phyloP scores from a whole-genome alignment of 2,888 invertebrate genomes.

The Volucella bombylans region DNA sequence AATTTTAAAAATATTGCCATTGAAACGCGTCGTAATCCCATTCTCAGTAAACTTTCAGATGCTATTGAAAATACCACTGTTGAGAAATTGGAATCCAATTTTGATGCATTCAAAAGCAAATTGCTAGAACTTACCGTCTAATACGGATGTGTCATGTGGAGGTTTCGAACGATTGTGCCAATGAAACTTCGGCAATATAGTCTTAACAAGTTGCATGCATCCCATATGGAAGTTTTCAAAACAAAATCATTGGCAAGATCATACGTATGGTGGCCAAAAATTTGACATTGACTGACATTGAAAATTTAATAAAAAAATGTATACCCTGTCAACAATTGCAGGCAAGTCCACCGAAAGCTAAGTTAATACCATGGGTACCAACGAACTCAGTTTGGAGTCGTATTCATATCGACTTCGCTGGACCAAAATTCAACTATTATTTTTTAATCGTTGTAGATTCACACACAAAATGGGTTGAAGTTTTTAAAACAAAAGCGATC shows the following conservation, averaged over 20 bases:
- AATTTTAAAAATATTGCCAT: neutral
- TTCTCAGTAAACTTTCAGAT: too few species aligned
- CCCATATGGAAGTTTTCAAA: too few species aligned
- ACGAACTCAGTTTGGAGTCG: conserved; percentile 33
- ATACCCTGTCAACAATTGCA: conserved; percentile 36
- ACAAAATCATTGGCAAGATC: conserved; percentile 20
- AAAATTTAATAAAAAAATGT: conserved; percentile 28
- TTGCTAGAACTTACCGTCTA: too few species aligned
- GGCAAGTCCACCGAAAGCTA: conserved; percentile 26
- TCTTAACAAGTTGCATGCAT: too few species aligned
- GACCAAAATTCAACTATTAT: conserved; percentile 31
- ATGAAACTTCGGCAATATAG: too few species aligned
- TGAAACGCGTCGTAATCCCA: too few species aligned
- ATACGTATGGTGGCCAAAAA: conserved; percentile 37
- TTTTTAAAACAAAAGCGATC: conserved; percentile 26
- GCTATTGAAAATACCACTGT: too few species aligned
- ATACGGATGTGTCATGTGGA: too few species aligned
- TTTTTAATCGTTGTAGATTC: conserved; percentile 30
- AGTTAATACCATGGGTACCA: conserved; percentile 36
- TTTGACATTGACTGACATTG: conserved; percentile 41
- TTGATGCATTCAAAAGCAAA: too few species aligned
- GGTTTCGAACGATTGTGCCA: too few species aligned
- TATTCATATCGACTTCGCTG: conserved; percentile 8
- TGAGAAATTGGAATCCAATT: too few species aligned
- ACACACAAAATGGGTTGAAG: conserved; percentile 30